These are phyloP conservation scores for Dryococelus australis DNA, from an alignment of 2,888 invertebrate genomes.

Conservation along the genomic window DNA sequence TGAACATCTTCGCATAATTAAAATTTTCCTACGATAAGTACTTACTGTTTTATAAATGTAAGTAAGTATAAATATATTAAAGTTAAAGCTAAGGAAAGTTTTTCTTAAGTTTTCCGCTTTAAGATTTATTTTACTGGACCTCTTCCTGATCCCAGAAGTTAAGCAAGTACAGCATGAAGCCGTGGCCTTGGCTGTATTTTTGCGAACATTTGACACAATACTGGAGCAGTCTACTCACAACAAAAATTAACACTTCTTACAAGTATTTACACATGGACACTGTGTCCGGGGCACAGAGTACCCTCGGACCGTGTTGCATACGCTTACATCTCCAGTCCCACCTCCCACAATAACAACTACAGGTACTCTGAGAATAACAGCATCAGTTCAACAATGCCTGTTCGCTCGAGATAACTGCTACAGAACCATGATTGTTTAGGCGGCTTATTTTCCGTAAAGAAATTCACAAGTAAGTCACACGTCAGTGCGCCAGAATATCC, in stretches of 20 bases:
- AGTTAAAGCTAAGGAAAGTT: too few species aligned
- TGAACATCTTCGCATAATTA: too few species aligned
- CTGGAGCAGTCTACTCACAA: conserved; percentile 16
- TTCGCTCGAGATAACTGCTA: background rate
- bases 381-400: background rate
- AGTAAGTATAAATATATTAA: too few species aligned
- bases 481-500: too few species aligned
- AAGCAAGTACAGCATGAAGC: background rate
- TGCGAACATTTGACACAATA: background rate
- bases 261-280: background rate
- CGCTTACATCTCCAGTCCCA: background rate
- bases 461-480: too few species aligned
- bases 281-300: background rate
- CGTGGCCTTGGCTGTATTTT: background rate
- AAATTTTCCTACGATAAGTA: too few species aligned
- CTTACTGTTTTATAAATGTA: too few species aligned
- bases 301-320: background rate
- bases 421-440: too few species aligned
- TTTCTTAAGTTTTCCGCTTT: too few species aligned
- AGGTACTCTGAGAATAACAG: conserved; percentile 23
- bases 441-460: too few species aligned
- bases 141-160: too few species aligned
- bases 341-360: conserved; percentile 23
- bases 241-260: background rate
- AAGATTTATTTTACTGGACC: too few species aligned